Base-by-base conservation (phyloP, 2,113 vertebrate genomes). In the Smithornis capensis region DNA sequence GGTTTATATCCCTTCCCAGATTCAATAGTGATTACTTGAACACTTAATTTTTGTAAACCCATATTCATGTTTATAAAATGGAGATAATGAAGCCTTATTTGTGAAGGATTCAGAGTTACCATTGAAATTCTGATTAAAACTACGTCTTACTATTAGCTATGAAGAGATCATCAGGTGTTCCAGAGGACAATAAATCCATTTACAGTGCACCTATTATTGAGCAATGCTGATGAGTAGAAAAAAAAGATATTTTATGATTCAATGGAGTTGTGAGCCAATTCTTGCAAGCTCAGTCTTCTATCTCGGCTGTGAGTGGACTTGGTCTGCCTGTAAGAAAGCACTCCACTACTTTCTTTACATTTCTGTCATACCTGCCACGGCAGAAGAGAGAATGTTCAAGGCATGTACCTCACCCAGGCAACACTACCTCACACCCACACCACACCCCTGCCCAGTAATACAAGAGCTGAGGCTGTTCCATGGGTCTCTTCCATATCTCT, bases 21-120 rank as follows among this genome's bases (percentile, higher is more conserved):
- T 92, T 79, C 57, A 64, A 52, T 37, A 71, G 24, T 24, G 49
- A 53, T 59, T 49, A 68, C 35, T 56, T 38, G 56, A 90, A 24
- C 14, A 87, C 79, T n/a, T 77, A 3, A 69, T 56, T 95, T 95
- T 70, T 81, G 88, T 85, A 89, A 96, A 96, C 69, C 53, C n/a
- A 28, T 92, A 94, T 85, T 44, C 63, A 88, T 82, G 56, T 74
- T 83, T 83, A 79, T 91, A 59, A 94, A 93, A 35, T 53, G 19
- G 42, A 92, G 87, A 44, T 50, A 64, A 86, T 37, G 38, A 90
- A 27, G 19, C 23, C 52, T 87, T 2, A 2, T 55, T 84, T 84
- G 12, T 69, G n/a, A 85, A 79, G 29, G 28, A 69, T 81, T 91
- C 15, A 15, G 35, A 55, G 11, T 74, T 56, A 47, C 13, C 24